Base-by-base conservation (phyloP, 2,888 invertebrate genomes). In the Volucella bombylans region DNA sequence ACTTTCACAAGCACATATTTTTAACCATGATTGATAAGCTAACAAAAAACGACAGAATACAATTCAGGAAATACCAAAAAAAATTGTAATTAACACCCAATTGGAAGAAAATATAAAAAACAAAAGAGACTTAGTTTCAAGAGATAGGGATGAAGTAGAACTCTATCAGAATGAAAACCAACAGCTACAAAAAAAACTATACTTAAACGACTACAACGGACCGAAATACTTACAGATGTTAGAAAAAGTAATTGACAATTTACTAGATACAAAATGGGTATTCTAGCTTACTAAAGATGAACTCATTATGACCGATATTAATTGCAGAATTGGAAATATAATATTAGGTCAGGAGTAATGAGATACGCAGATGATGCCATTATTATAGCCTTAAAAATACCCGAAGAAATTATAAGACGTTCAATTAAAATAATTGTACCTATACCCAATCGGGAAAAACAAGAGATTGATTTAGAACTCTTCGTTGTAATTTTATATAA, bases 161-260 rank as follows among this genome's bases (percentile, higher is more conserved):
- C 18, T 18, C 18, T 18, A 18, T 18, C 18, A 18, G 18, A 18
- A 18, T 18, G 1, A 18, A 18, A 18, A 2, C 18, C 1, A 18
- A 18, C 18, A 31, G n/a, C 18, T 57, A 57, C 57, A n/a, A n/a
- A 57, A 31, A 2, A 57, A n/a, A 57, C 38, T 1, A 38, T 57
- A 57, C 18, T 57, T 57, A 57, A 23, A 10, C 38, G 57, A 1
- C 6, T 57, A 38, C 57, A 57, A 57, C 57, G 57, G 31, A 9
- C 31, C n/a, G 41, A 57, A 57, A 18, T 57, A 8, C 31, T 57
- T 52, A n/a, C 52, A 52, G 18, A 57, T 57, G 57, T 39, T 57
- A 2, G 57, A 57, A n/a, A 57, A 14, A 52, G 1, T 2, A 57
- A 2, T 1, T 9, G 2, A 57, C 2, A 52, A 52, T 1, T n/a